phyloP scores from a whole-genome alignment of 1,140 invertebrate species.

The Drosophila obscura region DNA sequence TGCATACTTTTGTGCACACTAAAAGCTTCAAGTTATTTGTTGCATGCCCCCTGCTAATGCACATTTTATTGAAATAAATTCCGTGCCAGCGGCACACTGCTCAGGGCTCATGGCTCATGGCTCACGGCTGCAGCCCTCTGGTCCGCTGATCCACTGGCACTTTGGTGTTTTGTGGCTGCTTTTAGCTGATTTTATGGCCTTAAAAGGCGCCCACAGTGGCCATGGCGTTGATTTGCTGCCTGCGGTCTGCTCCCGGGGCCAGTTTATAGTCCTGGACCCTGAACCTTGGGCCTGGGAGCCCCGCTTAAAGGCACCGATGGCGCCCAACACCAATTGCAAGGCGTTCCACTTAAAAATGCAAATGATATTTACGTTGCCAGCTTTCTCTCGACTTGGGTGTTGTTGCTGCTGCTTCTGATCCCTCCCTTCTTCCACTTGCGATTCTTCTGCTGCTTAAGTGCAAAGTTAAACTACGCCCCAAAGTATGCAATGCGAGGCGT shows the following conservation, averaged over 20 bases:
- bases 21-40: slow-evolving; percentile 81
- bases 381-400: slow-evolving; percentile 7
- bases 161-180: slow-evolving; percentile 80
- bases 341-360: slow-evolving; percentile 76
- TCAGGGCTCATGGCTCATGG: slow-evolving; percentile 10
- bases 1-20: slow-evolving; percentile 50
- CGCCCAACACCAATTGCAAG: slow-evolving; percentile 32
- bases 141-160: slow-evolving; percentile 54
- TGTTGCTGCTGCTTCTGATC: slow-evolving; percentile 1
- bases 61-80: slow-evolving; percentile 83
- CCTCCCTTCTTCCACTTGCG: background rate
- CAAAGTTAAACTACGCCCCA: slow-evolving; percentile 75
- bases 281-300: slow-evolving; percentile 2
- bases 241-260: slow-evolving; percentile 67
- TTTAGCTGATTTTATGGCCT: slow-evolving; percentile 80
- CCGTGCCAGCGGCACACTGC: slow-evolving; percentile 51
- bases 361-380: slow-evolving; percentile 75
- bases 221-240: slow-evolving; percentile 72
- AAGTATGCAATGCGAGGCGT: slow-evolving; percentile 39
- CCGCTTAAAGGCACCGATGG: slow-evolving; percentile 52
- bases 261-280: slow-evolving; percentile 61
- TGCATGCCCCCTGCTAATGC: slow-evolving; percentile 73
- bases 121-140: slow-evolving; percentile 18
- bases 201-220: slow-evolving; percentile 63
- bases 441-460: slow-evolving; percentile 58